Evolutionary conservation across 2,113 vertebrate species (phyloP), one percentile per base, ranked within the genome.

Genomic region (Epinephelus lanceolatus): DNA sequence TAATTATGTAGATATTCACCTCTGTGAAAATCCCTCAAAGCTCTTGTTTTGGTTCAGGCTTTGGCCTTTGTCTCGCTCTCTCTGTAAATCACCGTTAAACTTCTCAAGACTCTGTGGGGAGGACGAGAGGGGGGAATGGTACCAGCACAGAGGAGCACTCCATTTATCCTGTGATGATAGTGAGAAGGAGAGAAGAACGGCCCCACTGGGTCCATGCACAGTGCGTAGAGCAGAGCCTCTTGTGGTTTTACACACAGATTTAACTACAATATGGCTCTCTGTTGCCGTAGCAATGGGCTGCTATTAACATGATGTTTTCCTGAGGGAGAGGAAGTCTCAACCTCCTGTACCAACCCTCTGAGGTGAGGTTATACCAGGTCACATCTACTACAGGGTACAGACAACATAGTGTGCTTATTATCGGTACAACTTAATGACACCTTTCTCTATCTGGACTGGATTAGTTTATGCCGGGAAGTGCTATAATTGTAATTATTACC

Each of bases 171-270:
- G 72, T 80, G 86, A 91, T 88, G 86, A 90, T 52, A 74, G 73
- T 83, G 82, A 86, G 55, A 77, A 71, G 76, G 49, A 78, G 66
- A 86, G 77, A 30, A 78, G 76, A 69, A 59, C 67, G 27, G 83
- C 66, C 90, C 89, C 80, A 30, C 10, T 73, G 88, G 90, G 78
- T 80, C 23, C 68, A 66, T 63, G 78, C 85, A 87, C 77, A 76
- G 81, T 76, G 71, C 56, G 37, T 63, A 47, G 66, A 90, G 82
- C 59, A 21, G 68, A 91, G 75, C 60, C 84, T 91, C 92, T 88
- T 88, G 93, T 79, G 93, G 91, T 92, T 93, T 92, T 86, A 91
- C 53, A 15, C 88, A 90, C 84, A 81, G 86, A 91, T 90, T 94
- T 95, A 88, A 89, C 84, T 73, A 78, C 88, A 90, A 63, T 88